Conservation (phyloP, 1,140 invertebrate species). For the Hyles euphorbiae region DNA sequence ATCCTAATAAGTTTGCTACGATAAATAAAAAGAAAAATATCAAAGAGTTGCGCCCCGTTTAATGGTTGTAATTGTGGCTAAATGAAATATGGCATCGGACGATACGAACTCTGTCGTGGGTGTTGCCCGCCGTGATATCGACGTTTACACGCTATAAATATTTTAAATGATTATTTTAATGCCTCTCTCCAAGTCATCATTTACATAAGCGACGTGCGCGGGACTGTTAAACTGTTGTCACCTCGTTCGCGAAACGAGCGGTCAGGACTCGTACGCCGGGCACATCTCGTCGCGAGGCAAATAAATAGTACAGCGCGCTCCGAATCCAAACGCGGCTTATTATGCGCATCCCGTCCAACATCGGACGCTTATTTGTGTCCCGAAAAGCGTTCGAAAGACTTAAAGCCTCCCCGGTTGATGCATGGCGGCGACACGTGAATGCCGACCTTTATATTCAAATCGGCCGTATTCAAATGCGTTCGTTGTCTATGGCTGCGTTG, state of each 20-base stretch:
- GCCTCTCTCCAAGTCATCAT: constrained; percentile 35
- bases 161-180: constrained; percentile 65
- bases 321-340: constrained; percentile 27
- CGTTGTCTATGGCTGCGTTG: constrained; percentile 64
- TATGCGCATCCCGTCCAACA: constrained; percentile 53
- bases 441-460: constrained; percentile 73
- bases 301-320: constrained; percentile 3
- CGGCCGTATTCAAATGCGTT: constrained; percentile 59
- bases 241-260: constrained; percentile 33
- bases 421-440: constrained; percentile 63
- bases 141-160: constrained; percentile 71
- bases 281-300: constrained; percentile 2
- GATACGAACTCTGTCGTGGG: constrained; percentile 60
- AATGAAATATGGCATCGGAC: constrained; percentile 62
- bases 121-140: constrained; percentile 63
- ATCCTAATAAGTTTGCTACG: constrained; percentile 72
- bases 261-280: not conserved
- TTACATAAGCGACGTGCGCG: constrained; percentile 34
- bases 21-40: constrained; percentile 68
- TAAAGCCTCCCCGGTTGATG: constrained; percentile 64
- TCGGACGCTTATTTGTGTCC: constrained; percentile 70
- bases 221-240: constrained; percentile 44
- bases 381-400: constrained; percentile 69
- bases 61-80: constrained; percentile 71
- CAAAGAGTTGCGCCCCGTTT: constrained; percentile 69